These are phyloP conservation scores for Suricata suricatta DNA, from an alignment of 2,113 vertebrate genomes.

Conservation along the genomic window DNA sequence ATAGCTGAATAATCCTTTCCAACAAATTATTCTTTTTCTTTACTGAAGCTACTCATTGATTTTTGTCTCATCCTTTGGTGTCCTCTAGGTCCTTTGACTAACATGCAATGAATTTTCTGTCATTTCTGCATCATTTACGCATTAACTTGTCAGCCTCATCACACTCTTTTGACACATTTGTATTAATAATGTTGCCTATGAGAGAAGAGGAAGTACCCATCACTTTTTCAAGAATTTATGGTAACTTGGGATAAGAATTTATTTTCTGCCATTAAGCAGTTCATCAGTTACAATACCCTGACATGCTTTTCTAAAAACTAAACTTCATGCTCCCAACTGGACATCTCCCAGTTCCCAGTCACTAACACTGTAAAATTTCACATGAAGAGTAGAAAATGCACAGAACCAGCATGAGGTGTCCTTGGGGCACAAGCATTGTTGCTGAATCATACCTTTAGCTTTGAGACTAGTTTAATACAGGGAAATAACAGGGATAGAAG, in stretches of 20 bases:
- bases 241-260: neutral
- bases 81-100: constrained; percentile 11
- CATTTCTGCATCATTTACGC: constrained; percentile 47
- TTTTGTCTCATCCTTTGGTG: neutral
- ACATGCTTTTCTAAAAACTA: neutral
- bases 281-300: neutral
- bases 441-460: neutral
- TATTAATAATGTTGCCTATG: constrained; percentile 44
- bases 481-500: neutral
- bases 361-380: neutral
- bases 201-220: neutral
- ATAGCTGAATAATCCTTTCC: neutral
- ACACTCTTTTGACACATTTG: constrained; percentile 41
- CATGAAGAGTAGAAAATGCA: neutral
- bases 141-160: constrained; percentile 41
- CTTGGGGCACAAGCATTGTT: neutral
- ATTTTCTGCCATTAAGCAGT: neutral
- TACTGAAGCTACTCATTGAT: neutral
- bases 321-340: neutral
- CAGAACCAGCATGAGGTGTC: neutral
- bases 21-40: neutral
- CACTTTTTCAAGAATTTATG: constrained; percentile 17
- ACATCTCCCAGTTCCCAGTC: neutral
- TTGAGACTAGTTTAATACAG: neutral
- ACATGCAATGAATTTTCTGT: constrained; percentile 5